phyloP scores from a whole-genome alignment of 2,797 vertebrate genomes.

The Ctenopoma multispine region DNA sequence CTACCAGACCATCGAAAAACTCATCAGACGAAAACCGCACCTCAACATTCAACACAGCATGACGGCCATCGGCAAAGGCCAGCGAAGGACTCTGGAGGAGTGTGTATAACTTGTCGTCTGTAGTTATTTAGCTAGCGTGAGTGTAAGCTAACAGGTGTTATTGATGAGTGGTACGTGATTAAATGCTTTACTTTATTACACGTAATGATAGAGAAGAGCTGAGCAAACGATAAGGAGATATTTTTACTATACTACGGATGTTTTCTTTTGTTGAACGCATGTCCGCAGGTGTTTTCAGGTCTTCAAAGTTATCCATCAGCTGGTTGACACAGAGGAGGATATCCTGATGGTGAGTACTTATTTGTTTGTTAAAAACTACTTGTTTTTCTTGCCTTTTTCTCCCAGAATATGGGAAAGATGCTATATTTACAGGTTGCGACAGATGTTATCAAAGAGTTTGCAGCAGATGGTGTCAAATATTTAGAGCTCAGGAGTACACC shows the following conservation, averaged over 20 bases:
- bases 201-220: too few species aligned
- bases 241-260: too few species aligned
- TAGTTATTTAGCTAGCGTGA: not conserved
- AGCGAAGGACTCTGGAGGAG: constrained; percentile 92
- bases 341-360: constrained; percentile 89
- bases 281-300: constrained; percentile 92
- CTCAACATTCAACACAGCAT: constrained; percentile 88
- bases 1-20: constrained; percentile 90
- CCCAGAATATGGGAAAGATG: not conserved
- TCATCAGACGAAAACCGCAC: constrained; percentile 88
- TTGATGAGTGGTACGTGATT: too few species aligned
- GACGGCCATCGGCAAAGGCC: constrained; percentile 92
- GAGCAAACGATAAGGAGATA: too few species aligned
- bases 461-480: constrained; percentile 95
- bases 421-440: constrained; percentile 87
- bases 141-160: not conserved
- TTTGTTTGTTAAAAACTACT: not conserved
- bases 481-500: constrained; percentile 96
- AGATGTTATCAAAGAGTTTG: constrained; percentile 96
- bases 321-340: constrained; percentile 92
- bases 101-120: constrained; percentile 71
- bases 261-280: not conserved
- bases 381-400: too few species aligned
- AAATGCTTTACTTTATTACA: not conserved
- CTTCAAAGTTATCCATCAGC: constrained; percentile 94